phyloP scores from a whole-genome alignment of 1,140 invertebrate genomes.

The Thaumatotibia leucotreta region DNA sequence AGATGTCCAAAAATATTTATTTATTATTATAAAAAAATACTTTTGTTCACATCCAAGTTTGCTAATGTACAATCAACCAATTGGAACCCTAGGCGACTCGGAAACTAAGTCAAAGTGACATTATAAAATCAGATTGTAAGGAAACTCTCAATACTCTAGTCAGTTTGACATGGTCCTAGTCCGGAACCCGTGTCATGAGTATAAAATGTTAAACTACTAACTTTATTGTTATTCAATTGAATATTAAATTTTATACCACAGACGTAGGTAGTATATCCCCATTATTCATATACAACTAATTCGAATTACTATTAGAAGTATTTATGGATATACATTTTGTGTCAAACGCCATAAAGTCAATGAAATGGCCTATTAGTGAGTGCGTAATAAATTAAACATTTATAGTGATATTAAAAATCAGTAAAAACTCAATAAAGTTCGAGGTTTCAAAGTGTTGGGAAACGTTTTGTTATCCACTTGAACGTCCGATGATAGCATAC shows the following conservation, averaged over 20 bases:
- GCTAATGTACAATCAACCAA: too few relatives aligned
- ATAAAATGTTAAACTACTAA: neutral
- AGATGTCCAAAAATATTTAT: too few relatives aligned
- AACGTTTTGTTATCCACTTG: conserved; percentile 21
- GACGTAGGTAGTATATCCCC: neutral
- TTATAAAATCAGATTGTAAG: too few relatives aligned
- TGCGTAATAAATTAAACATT: conserved; percentile 62
- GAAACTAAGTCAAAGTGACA: too few relatives aligned
- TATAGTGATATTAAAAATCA: conserved; percentile 62
- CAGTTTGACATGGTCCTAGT: too few relatives aligned
- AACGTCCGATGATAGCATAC: neutral
- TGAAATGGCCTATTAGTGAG: conserved; percentile 60
- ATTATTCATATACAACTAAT: conserved; percentile 52
- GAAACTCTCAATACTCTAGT: too few relatives aligned
- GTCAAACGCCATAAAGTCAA: conserved; percentile 55
- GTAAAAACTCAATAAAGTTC: conserved; percentile 62
- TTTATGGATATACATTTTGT: conserved; percentile 55
- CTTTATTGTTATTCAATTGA: neutral
- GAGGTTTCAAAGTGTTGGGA: conserved; percentile 41
- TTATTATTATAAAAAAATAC: too few relatives aligned
- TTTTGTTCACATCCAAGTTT: too few relatives aligned
- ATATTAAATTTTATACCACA: conserved; percentile 7
- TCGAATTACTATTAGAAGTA: conserved; percentile 53
- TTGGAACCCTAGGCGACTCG: too few relatives aligned
- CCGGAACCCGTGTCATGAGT: too few relatives aligned